Evolutionary conservation across 2,888 invertebrate genomes (phyloP).

Genomic region (Agriopis leucophaearia): DNA sequence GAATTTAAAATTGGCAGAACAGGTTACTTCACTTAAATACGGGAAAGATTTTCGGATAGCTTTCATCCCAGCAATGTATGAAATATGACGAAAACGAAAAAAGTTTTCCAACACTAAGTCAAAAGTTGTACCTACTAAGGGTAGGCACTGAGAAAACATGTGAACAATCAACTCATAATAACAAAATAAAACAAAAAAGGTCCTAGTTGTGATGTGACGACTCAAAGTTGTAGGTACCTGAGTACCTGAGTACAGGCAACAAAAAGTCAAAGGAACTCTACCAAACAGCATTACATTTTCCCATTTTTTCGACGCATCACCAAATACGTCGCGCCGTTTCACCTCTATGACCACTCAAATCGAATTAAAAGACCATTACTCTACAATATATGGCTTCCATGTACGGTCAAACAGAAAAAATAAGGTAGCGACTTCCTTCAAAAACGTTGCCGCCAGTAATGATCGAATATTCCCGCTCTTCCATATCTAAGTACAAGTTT

Average conservation of each 20-base stretch:
- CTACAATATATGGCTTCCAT: conserved; percentile 53
- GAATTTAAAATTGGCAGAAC: too few species aligned
- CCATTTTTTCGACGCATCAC: conserved; percentile 32
- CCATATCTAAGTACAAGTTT: conserved; percentile 81
- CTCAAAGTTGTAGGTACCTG: conserved; percentile 6
- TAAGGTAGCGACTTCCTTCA: conserved; percentile 58
- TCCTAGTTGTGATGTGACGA: neutral
- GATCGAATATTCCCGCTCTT: conserved; percentile 61
- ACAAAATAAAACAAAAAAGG: neutral
- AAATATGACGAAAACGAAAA: too few species aligned
- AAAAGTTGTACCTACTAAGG: too few species aligned
- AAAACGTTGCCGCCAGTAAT: conserved; percentile 61
- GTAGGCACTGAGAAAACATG: neutral
- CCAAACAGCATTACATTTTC: conserved; percentile 22
- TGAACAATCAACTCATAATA: neutral
- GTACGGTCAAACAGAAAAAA: conserved; percentile 55
- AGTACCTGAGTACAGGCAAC: neutral
- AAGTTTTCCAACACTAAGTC: too few species aligned
- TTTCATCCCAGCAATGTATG: too few species aligned
- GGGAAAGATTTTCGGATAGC: too few species aligned
- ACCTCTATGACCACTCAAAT: conserved; percentile 54
- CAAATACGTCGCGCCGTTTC: conserved; percentile 34
- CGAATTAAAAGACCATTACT: conserved; percentile 61
- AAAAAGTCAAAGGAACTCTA: conserved; percentile 10
- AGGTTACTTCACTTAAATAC: too few species aligned